Base-by-base conservation (phyloP, 2,797 vertebrate species). In the Spheniscus humboldti region DNA sequence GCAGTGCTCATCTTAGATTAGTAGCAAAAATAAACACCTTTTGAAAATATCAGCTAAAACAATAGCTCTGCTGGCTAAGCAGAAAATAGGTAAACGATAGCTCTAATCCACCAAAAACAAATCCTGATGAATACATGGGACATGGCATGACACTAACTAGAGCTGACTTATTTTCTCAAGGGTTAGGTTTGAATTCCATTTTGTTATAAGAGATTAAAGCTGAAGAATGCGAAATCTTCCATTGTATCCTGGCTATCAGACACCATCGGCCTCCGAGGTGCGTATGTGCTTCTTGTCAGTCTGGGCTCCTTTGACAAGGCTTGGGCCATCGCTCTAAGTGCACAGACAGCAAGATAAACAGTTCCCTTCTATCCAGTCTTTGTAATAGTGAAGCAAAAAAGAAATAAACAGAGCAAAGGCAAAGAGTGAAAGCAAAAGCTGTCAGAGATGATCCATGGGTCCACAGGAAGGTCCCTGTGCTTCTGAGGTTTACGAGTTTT, bases 161-260 rank as follows among this genome's bases (percentile, higher is more conserved):
- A 74, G 19, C 72, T 55, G 47, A 67, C 82, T 92, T 91, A 79
- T 73, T 97, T 95, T 95, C 89, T 50, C 0, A 1, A 62, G 83
- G 23, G 41, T 92, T 86, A 66, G 47, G 47, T 79, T 92, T 88
- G 72, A 88, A 95, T 92, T 91, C 57, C 56, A 48, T 94, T 96
- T 96, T 88, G 83, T 96, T 97, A 78, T 89, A 91, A 84, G 88
- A 94, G 53, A 94, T 94, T 97, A 95, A 59, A 92, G 64, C 33
- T 57, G 68, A 94, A 97, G 94, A 97, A 91, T 88, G 92, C 9
- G 14, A 96, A 86, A 84, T 91, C 86, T 96, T 93, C 62, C 88
- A 27, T 66, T 50, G 47, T 52, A 92, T 89, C 78, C 57, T 25
- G 13, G 47, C 53, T 96, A 88, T 88, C 93, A 96, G 69, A 63